Conservation (phyloP, 2,113 vertebrate species). For the Lophius piscatorius region DNA sequence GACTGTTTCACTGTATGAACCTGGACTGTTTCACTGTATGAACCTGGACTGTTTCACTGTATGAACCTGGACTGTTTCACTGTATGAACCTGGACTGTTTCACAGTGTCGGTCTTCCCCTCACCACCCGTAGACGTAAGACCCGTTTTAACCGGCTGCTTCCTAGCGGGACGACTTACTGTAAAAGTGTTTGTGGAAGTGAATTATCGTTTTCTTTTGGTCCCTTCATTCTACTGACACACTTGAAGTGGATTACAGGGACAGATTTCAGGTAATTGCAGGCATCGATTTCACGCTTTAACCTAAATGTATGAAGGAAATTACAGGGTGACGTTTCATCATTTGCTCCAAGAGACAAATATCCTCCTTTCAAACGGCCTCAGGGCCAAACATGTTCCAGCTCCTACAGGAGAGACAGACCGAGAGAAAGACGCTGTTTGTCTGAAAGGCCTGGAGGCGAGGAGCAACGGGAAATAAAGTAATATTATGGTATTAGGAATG, state of each 20-base stretch:
- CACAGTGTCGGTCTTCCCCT: neutral
- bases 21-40: too few relatives aligned
- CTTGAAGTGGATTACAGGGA: conserved; percentile 43
- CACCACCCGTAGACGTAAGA: too few relatives aligned
- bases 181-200: too few relatives aligned
- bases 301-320: conserved; percentile 39
- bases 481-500: too few relatives aligned
- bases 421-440: too few relatives aligned
- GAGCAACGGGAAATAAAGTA: neutral
- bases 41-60: too few relatives aligned
- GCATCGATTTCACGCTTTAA: conserved; percentile 29
- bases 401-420: conserved; percentile 18
- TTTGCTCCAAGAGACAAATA: conserved; percentile 34
- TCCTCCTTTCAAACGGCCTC: conserved; percentile 3
- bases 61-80: too few relatives aligned
- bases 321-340: conserved; percentile 47
- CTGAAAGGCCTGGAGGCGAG: conserved; percentile 1
- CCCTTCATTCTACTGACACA: neutral
- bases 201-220: neutral
- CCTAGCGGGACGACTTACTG: too few relatives aligned
- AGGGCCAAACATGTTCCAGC: neutral
- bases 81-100: too few relatives aligned
- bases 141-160: too few relatives aligned
- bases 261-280: conserved; percentile 46
- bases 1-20: too few relatives aligned